Evolutionary conservation across 1,140 invertebrate species (phyloP).

Genomic region (Cherax destructor): DNA sequence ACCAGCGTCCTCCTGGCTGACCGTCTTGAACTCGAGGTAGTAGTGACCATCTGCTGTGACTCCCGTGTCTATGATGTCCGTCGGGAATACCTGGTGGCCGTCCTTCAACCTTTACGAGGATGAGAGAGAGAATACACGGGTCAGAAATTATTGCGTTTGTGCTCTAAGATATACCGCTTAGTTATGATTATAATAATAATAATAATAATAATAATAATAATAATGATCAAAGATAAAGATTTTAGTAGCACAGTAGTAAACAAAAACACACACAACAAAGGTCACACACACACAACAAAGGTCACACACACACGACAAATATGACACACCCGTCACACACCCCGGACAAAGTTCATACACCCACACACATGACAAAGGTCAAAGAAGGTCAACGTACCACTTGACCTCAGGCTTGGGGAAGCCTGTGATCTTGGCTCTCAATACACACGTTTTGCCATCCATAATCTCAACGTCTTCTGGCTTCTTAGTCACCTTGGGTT

Average conservation of each 20-base stretch:
- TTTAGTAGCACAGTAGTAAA: too few species aligned
- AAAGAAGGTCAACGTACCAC: constrained; percentile 71
- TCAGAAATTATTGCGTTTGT: neutral
- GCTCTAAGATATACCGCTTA: neutral
- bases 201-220: neutral
- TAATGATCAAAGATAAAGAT: neutral
- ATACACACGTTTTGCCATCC: constrained; percentile 70
- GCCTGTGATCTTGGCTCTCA: constrained; percentile 72
- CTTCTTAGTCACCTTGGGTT: constrained; percentile 68
- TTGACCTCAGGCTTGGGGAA: constrained; percentile 73
- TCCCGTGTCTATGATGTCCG: constrained; percentile 45
- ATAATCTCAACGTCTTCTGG: constrained; percentile 69
- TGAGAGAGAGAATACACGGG: constrained; percentile 17
- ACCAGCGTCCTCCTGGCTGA: constrained; percentile 81
- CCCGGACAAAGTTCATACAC: too few species aligned
- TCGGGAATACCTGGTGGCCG: constrained; percentile 76
- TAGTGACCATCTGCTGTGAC: constrained; percentile 40
- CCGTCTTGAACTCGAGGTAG: constrained; percentile 44
- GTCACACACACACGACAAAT: too few species aligned
- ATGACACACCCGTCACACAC: too few species aligned
- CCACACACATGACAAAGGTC: neutral
- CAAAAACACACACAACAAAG: too few species aligned
- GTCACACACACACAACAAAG: too few species aligned
- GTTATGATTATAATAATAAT: too few species aligned
- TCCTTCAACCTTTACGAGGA: constrained; percentile 79